Evolutionary conservation across 2,888 invertebrate genomes (phyloP).

Genomic region (Hofmannophila pseudospretella): DNA sequence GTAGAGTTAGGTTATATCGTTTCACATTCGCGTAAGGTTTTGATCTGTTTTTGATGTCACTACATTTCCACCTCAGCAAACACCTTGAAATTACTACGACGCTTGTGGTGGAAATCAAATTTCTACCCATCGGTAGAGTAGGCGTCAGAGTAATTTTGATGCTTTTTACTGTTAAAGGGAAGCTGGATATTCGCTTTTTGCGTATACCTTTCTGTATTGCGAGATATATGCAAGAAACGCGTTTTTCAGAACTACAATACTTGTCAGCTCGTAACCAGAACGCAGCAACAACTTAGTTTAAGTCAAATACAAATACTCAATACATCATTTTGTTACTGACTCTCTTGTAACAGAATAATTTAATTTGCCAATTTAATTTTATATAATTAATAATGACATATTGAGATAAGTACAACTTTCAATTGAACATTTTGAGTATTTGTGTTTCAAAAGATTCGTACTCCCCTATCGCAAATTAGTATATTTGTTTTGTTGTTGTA

Average conservation of each 20-base stretch:
- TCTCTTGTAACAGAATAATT: constrained; percentile 29
- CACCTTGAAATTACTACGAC: constrained; percentile 35
- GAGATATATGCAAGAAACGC: constrained; percentile 31
- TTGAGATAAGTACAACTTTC: constrained; percentile 20
- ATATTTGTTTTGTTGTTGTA: constrained; percentile 74
- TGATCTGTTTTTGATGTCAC: constrained; percentile 1
- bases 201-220: constrained; percentile 23
- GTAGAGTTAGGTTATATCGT: constrained; percentile 33
- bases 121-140: constrained; percentile 36
- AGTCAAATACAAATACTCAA: constrained; percentile 74
- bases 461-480: constrained; percentile 45
- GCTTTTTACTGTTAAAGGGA: constrained; percentile 22
- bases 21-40: constrained; percentile 15
- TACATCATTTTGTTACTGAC: constrained; percentile 43
- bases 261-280: too few species aligned
- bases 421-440: constrained; percentile 55
- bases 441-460: constrained; percentile 53
- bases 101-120: constrained; percentile 51
- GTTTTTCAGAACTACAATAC: too few species aligned
- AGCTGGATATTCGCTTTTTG: constrained; percentile 25
- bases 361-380: constrained; percentile 30
- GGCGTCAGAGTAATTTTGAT: constrained; percentile 42
- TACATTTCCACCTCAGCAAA: constrained; percentile 14
- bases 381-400: constrained; percentile 1
- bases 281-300: constrained; percentile 27